Conservation (phyloP, 2,888 invertebrate genomes). For the Heteromyza rotundicornis region DNA sequence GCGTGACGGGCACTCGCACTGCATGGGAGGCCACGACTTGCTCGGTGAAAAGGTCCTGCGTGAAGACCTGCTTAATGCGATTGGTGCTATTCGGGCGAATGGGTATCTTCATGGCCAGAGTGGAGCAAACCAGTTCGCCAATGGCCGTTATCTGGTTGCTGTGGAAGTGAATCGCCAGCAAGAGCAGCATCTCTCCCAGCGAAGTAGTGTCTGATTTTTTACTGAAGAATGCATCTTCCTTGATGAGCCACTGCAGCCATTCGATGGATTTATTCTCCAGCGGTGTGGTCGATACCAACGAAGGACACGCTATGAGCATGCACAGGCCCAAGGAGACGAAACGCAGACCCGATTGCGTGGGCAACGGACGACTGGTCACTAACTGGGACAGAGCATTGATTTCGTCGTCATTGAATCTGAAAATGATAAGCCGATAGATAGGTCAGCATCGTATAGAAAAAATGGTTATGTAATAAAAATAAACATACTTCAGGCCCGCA, state of each 20-base stretch:
- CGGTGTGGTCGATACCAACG: conserved; percentile 75
- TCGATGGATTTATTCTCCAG: conserved; percentile 88
- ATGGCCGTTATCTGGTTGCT: conserved; percentile 93
- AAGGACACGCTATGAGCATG: conserved; percentile 93
- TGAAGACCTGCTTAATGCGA: conserved; percentile 91
- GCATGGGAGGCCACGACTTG: conserved; percentile 96
- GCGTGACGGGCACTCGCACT: conserved; percentile 93
- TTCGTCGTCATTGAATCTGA: conserved; percentile 89
- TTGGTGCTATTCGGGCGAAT: conserved; percentile 84
- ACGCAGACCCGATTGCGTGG: conserved; percentile 89
- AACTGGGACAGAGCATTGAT: conserved; percentile 81
- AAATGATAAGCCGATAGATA: conserved; percentile 21
- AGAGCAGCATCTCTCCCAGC: conserved; percentile 92
- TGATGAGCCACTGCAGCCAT: conserved; percentile 93
- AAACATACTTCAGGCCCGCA: conserved; percentile 81
- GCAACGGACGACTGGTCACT: conserved; percentile 85
- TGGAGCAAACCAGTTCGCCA: conserved; percentile 91
- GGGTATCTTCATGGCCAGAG: conserved; percentile 93
- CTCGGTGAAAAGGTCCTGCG: conserved; percentile 95
- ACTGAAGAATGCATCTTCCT: conserved; percentile 88
- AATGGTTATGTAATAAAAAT: neutral
- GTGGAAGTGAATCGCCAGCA: conserved; percentile 97
- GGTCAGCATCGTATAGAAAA: conserved; percentile 7
- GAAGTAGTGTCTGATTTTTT: conserved; percentile 85
- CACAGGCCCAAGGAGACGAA: conserved; percentile 93